Evolutionary conservation across 2,888 invertebrate species (phyloP).

Genomic region (Cyaniris semiargus): DNA sequence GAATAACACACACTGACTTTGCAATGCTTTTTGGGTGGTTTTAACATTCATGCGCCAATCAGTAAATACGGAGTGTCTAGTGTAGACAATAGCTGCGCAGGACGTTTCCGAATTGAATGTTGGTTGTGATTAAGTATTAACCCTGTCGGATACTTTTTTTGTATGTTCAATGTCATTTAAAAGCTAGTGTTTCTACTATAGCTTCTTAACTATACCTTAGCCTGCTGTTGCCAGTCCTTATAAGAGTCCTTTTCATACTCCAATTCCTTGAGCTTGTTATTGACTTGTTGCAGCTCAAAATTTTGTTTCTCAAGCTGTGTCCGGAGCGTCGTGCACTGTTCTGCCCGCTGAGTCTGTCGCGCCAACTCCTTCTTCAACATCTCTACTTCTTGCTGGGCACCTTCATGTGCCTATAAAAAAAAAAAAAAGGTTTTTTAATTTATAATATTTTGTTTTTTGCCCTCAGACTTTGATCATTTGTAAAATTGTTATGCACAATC

Average conservation of each 20-base stretch:
- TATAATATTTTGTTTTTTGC: background rate
- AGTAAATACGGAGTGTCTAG: too few species aligned
- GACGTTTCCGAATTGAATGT: too few species aligned
- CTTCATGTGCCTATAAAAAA: conserved; percentile 67
- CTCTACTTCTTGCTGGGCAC: conserved; percentile 80
- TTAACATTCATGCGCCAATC: too few species aligned
- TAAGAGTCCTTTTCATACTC: conserved; percentile 74
- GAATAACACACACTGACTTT: too few species aligned
- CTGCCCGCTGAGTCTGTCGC: conserved; percentile 61
- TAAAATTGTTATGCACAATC: too few species aligned
- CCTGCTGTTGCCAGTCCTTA: conserved; percentile 75
- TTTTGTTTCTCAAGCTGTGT: conserved; percentile 69
- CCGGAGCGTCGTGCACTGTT: conserved; percentile 60
- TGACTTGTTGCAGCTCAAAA: conserved; percentile 66
- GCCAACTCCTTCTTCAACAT: conserved; percentile 64
- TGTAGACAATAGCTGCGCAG: too few species aligned
- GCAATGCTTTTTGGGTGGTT: too few species aligned
- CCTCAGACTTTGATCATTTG: too few species aligned
- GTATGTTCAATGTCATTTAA: background rate
- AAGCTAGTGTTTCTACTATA: conserved; percentile 40
- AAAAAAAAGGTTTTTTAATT: background rate
- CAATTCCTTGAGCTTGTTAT: conserved; percentile 65
- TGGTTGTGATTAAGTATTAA: too few species aligned
- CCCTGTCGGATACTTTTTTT: too few species aligned
- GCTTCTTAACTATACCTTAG: conserved; percentile 69